These are phyloP conservation scores for Drosophila kuntzei DNA, from an alignment of 2,888 invertebrate species.

Conservation along the genomic window DNA sequence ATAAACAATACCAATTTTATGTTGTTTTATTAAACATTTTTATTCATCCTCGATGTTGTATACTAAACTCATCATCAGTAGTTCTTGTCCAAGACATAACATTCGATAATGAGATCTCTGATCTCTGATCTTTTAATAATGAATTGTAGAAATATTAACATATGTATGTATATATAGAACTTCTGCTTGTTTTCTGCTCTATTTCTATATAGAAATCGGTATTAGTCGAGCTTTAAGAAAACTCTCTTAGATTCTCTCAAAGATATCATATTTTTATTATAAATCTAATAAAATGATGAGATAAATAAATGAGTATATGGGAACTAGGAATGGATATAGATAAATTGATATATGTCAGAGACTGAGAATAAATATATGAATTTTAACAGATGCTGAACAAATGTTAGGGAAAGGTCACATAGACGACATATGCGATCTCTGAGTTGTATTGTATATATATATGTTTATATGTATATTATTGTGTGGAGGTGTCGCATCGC, in stretches of 20 bases:
- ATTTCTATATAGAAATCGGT: not conserved
- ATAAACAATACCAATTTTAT: conserved; percentile 58
- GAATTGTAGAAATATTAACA: conserved; percentile 24
- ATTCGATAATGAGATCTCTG: not conserved
- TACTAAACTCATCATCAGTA: not conserved
- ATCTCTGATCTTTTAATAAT: not conserved
- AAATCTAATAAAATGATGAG: no score
- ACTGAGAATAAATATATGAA: conserved; percentile 7
- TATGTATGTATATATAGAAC: conserved; percentile 44
- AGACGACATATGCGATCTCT: conserved; percentile 1
- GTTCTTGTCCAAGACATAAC: not conserved
- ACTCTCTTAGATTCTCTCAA: not conserved
- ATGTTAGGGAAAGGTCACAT: conserved; percentile 37
- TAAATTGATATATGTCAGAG: conserved; percentile 11
- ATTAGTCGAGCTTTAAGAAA: not conserved
- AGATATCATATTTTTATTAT: no score
- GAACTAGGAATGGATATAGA: no score
- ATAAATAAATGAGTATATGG: no score
- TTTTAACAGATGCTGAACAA: conserved; percentile 22
- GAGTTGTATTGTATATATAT: conserved; percentile 13
- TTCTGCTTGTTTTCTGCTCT: not conserved
- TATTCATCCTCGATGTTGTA: conserved; percentile 23
- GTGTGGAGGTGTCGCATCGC: conserved; percentile 27
- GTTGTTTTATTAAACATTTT: conserved; percentile 74
- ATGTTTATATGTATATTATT: conserved; percentile 23